A percentile compares a stretch with the other conserved stretches of the same genome.
Conservation (phyloP, 2,888 invertebrate species). For the Muschampia plurimacula region DNA sequence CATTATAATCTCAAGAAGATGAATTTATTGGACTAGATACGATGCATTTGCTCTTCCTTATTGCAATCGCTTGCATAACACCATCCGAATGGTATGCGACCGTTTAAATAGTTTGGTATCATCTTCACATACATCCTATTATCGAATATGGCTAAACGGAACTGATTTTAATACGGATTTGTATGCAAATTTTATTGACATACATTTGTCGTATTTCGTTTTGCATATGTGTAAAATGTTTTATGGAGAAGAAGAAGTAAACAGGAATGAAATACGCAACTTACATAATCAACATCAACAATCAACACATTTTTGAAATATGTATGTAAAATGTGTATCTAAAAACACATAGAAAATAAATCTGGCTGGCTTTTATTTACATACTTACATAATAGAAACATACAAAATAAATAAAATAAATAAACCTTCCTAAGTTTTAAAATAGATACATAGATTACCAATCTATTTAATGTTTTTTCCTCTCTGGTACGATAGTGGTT, state of each 20-base stretch:
- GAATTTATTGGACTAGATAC: slow-evolving; percentile 34
- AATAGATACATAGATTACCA: no score
- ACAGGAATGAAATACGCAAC: not conserved
- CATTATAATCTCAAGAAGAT: slow-evolving; percentile 41
- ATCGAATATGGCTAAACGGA: slow-evolving; percentile 29
- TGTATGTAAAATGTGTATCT: no score
- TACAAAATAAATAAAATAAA: no score
- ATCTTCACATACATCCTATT: slow-evolving; percentile 23
- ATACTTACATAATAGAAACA: no score
- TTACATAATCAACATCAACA: no score
- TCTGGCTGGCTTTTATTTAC: no score
- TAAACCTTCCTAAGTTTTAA: no score
- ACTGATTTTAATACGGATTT: slow-evolving; percentile 11
- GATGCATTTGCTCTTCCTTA: slow-evolving; percentile 43
- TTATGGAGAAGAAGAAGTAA: not conserved
- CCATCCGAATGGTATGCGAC: slow-evolving; percentile 1
- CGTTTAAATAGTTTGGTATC: slow-evolving; percentile 7
- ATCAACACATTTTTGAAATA: no score
- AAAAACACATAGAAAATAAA: no score
- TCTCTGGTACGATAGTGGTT: no score
- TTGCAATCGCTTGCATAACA: slow-evolving; percentile 44
- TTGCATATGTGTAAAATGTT: not conserved
- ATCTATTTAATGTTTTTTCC: no score
- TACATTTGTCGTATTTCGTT: slow-evolving; percentile 10
- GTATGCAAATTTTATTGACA: slow-evolving; percentile 16